Evolutionary conservation across 2,888 invertebrate species (phyloP).

Genomic region (Serripes groenlandicus): DNA sequence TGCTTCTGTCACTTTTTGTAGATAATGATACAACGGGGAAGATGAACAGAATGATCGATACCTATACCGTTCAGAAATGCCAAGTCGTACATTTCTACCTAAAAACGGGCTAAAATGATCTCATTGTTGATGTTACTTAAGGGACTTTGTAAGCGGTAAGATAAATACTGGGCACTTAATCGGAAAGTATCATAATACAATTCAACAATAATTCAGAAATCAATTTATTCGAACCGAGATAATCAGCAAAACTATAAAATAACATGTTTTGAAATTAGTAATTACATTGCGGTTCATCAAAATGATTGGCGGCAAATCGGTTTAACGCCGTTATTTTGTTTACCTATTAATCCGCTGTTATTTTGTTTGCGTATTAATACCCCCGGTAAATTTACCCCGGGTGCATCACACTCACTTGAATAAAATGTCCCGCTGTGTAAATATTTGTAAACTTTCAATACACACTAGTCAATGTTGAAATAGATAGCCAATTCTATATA

Average conservation of each 20-base stretch:
- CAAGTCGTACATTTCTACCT: too few relatives aligned
- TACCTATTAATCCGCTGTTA: constrained; percentile 20
- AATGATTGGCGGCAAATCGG: constrained; percentile 31
- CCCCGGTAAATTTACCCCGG: constrained; percentile 23
- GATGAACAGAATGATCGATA: too few relatives aligned
- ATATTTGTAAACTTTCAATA: constrained; percentile 23
- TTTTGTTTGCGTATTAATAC: constrained; percentile 26
- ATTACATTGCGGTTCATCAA: constrained; percentile 47
- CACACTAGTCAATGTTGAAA: constrained; percentile 8
- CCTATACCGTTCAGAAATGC: too few relatives aligned
- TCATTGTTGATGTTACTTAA: background rate
- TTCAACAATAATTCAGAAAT: constrained; percentile 58
- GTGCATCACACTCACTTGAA: constrained; percentile 23
- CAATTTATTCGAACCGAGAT: constrained; percentile 44
- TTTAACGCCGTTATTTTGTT: constrained; percentile 51
- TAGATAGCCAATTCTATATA: constrained; percentile 19
- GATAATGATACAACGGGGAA: too few relatives aligned
- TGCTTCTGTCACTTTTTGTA: too few relatives aligned
- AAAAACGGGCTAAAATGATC: too few relatives aligned
- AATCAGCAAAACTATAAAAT: constrained; percentile 46
- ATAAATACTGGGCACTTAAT: constrained; percentile 27
- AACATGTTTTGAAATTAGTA: constrained; percentile 51
- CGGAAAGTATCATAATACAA: constrained; percentile 51
- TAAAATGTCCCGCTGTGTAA: constrained; percentile 32
- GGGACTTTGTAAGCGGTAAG: constrained; percentile 9